Evolutionary conservation across 2,888 invertebrate species (phyloP).

Genomic region (Tricholauxania praeusta): DNA sequence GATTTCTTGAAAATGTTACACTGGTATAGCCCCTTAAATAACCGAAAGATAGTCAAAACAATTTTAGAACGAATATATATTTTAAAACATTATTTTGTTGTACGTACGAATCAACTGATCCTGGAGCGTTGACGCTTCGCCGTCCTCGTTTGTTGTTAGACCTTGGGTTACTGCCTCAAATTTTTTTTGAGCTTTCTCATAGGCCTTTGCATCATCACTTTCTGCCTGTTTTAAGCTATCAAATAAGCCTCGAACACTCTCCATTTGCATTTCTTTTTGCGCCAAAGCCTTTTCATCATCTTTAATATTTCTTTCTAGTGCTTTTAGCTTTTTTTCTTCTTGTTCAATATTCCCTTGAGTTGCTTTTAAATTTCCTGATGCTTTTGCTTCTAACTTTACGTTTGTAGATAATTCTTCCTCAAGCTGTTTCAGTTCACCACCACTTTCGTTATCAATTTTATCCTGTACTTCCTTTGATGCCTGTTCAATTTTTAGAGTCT

Average conservation of each 20-base stretch:
- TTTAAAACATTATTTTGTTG: too few relatives aligned
- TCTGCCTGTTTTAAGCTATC: constrained; percentile 78
- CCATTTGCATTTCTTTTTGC: constrained; percentile 74
- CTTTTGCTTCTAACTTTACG: constrained; percentile 77
- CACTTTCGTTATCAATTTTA: constrained; percentile 77
- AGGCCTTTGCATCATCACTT: constrained; percentile 75
- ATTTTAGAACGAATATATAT: too few relatives aligned
- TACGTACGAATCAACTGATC: constrained; percentile 85
- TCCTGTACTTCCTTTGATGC: constrained; percentile 74
- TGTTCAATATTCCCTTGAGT: constrained; percentile 75
- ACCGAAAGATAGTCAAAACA: too few relatives aligned
- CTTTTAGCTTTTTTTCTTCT: constrained; percentile 77
- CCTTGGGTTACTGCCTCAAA: constrained; percentile 90
- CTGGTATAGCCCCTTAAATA: too few relatives aligned
- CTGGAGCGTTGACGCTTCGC: constrained; percentile 85
- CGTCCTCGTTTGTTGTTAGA: constrained; percentile 81
- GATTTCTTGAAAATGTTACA: too few relatives aligned
- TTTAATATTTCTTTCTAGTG: constrained; percentile 74
- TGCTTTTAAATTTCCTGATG: constrained; percentile 74
- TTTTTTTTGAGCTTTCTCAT: constrained; percentile 80
- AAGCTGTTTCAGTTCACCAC: constrained; percentile 74
- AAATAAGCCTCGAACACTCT: constrained; percentile 74
- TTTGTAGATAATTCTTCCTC: constrained; percentile 75
- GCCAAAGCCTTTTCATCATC: constrained; percentile 76
- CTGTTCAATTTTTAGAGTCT: constrained; percentile 71